Evolutionary conservation across 2,797 vertebrate genomes (phyloP), one percentile per base, ranked within the genome.

Genomic region (Syngnathus rostellatus): DNA sequence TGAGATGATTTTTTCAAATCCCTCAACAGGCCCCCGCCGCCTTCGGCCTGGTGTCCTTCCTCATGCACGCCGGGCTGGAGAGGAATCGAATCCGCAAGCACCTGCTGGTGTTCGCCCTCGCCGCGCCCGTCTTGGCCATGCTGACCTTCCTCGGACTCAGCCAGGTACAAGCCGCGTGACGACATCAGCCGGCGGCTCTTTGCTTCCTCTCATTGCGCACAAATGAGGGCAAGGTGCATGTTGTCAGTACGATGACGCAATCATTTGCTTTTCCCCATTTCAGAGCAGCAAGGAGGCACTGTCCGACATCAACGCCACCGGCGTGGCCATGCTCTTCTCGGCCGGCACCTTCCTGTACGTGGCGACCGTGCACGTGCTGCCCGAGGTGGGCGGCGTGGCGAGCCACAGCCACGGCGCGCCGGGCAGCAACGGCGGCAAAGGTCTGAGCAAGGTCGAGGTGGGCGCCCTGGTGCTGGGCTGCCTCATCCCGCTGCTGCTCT

Each of bases 201-300:
- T 51, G 8, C 8, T 31, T 31, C 31, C 31, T 31, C 46, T 21
- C 2, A 21, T 23, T 23, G 9, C 19, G 19, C 9, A 10, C 7
- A 10, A n/a, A 53, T 21, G 3, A 31, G 31, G 31, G 31, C 31
- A 31, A 31, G 31, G 31, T 31, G 31, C 31, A 31, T 31, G 31
- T 31, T 31, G 25, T 25, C 25, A 46, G 14, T 14, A 12, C 16
- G 45, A 46, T 16, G 6, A 48, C 16, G 16, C 45, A 48, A 48
- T 6, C 8, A 51, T 9, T 31, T 31, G 21, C 51, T 5, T 64
- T 2, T 55, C 0, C 41, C 64, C 37, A n/a, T 19, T 51, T 43
- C 90, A 99, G 97, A 98, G 96, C 92, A 99, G 97, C 85, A 99
- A 97, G 86, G 95, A 99, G 89, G 97, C 95, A 3, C 91, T 99